phyloP scores from a whole-genome alignment of 37 sponge, comb jelly and placozoan genomes.

The Dysidea cf. avara region DNA sequence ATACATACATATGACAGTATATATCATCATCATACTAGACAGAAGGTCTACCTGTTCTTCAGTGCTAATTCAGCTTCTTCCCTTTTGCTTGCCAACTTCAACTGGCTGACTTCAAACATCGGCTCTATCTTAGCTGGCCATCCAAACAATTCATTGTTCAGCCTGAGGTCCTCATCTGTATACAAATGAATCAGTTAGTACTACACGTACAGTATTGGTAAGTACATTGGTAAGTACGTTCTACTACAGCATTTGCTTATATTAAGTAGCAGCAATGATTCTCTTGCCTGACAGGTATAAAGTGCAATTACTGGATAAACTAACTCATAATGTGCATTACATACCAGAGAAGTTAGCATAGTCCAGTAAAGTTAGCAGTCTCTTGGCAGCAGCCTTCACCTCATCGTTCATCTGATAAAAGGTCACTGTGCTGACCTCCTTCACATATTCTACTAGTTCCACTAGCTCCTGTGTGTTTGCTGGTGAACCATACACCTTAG shows the following conservation, averaged over 20 bases:
- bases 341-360: slow-evolving; percentile 68
- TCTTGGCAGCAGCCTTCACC: slow-evolving; percentile 70
- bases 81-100: slow-evolving; percentile 58
- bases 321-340: background rate
- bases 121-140: slow-evolving; percentile 94
- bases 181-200: background rate
- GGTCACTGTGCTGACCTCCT: slow-evolving; percentile 48
- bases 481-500: slow-evolving; percentile 76
- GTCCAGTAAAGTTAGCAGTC: slow-evolving; percentile 88
- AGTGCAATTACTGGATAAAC: too few species aligned
- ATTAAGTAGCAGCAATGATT: too few species aligned
- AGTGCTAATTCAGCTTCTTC: slow-evolving; percentile 77
- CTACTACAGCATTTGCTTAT: too few species aligned
- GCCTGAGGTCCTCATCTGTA: slow-evolving; percentile 89
- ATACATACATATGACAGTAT: slow-evolving; percentile 11
- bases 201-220: background rate
- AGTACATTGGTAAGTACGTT: background rate
- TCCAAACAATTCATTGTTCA: slow-evolving; percentile 86
- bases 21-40: background rate
- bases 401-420: slow-evolving; percentile 65
- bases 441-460: slow-evolving; percentile 73
- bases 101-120: slow-evolving; percentile 87
- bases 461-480: slow-evolving; percentile 81
- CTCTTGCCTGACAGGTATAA: too few species aligned
- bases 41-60: slow-evolving; percentile 30